A percentile compares a stretch with the other conserved stretches of the same genome.
Conservation (phyloP, 2,797 vertebrate species). For the Gymnoscopelus microlampas region DNA sequence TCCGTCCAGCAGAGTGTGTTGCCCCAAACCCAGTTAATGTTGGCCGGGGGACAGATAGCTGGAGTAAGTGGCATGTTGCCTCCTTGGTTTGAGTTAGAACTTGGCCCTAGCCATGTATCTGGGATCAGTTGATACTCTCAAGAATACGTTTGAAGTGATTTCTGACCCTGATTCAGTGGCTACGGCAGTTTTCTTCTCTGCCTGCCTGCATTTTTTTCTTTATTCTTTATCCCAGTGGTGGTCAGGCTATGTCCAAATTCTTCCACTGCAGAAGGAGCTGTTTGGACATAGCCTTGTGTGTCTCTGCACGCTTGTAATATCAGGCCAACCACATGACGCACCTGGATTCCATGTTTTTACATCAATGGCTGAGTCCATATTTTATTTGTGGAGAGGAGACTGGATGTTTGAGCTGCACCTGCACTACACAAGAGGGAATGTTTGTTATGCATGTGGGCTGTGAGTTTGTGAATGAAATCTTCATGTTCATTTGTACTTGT, state of each 20-base stretch:
- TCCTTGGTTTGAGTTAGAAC: slow-evolving; percentile 49
- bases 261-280: slow-evolving; percentile 4
- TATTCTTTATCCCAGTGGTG: slow-evolving; percentile 30
- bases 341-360: slow-evolving; percentile 37
- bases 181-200: slow-evolving; percentile 42
- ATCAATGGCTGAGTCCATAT: slow-evolving; percentile 6
- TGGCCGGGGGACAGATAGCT: slow-evolving; percentile 96
- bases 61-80: slow-evolving; percentile 88
- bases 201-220: slow-evolving; percentile 52
- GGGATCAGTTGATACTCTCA: slow-evolving; percentile 33
- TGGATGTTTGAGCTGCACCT: slow-evolving; percentile 28
- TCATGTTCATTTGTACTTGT: slow-evolving; percentile 60
- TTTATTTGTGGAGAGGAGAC: slow-evolving; percentile 21
- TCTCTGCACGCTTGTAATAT: slow-evolving; percentile 15
- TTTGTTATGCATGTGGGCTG: slow-evolving; percentile 65
- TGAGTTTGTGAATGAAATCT: slow-evolving; percentile 54
- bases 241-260: slow-evolving; percentile 43
- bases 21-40: slow-evolving; percentile 96
- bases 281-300: slow-evolving; percentile 46
- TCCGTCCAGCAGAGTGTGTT: slow-evolving; percentile 93
- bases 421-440: slow-evolving; percentile 33
- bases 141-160: slow-evolving; percentile 32
- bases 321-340: slow-evolving; percentile 28
- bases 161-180: slow-evolving; percentile 49
- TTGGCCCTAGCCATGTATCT: slow-evolving; percentile 37